Conservation (phyloP, 1,140 invertebrate species). For the Cotesia typhae region DNA sequence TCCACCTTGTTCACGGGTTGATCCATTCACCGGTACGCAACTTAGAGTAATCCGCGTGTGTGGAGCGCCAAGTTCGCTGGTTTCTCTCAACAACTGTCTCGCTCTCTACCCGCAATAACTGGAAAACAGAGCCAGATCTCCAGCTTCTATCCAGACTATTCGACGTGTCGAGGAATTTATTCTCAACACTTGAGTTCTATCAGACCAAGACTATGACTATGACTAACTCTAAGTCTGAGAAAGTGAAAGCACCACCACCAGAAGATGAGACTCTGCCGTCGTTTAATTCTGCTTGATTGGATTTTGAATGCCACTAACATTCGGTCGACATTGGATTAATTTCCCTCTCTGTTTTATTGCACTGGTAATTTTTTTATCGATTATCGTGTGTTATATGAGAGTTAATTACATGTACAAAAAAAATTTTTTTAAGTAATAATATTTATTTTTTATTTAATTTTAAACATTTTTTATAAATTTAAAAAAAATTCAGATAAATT, state of each 20-base stretch:
- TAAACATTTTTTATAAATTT: too few species aligned
- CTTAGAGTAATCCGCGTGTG: too few species aligned
- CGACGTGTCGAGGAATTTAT: slow-evolving; percentile 33
- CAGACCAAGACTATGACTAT: too few species aligned
- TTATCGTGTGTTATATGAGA: neutral
- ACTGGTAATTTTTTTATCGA: neutral
- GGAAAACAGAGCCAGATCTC: slow-evolving; percentile 48
- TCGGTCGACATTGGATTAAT: neutral
- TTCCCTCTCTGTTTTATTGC: neutral
- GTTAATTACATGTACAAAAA: too few species aligned
- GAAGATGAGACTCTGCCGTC: slow-evolving; percentile 10
- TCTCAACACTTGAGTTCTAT: neutral
- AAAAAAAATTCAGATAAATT: too few species aligned
- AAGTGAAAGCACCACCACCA: neutral
- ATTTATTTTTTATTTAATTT: too few species aligned
- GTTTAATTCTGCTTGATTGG: slow-evolving; percentile 20
- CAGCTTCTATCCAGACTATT: slow-evolving; percentile 31
- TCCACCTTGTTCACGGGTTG: slow-evolving; percentile 36
- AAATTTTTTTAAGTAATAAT: too few species aligned
- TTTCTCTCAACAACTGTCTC: slow-evolving; percentile 25
- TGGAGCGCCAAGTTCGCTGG: neutral
- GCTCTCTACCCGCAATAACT: slow-evolving; percentile 45
- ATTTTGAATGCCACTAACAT: slow-evolving; percentile 19
- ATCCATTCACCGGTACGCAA: slow-evolving; percentile 1
- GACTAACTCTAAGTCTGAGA: too few species aligned